phyloP scores from a whole-genome alignment of 2,797 vertebrate species.

The Limnodromus scolopaceus region DNA sequence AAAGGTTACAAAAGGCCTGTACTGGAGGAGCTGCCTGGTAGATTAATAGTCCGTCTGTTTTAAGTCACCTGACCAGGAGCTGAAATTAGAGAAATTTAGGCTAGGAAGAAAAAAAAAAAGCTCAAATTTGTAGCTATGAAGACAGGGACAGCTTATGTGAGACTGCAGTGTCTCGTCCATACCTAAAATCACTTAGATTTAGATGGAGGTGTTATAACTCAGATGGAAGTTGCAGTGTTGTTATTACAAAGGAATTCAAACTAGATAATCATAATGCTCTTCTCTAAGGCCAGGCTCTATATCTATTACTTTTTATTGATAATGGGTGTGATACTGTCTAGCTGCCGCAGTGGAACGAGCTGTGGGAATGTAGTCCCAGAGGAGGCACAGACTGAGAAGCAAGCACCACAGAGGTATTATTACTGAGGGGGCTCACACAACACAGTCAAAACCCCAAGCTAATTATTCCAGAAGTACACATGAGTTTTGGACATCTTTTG shows the following conservation, averaged over 20 bases:
- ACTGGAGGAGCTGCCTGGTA: background rate
- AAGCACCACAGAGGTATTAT: background rate
- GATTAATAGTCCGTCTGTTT: background rate
- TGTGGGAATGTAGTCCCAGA: background rate
- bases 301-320: background rate
- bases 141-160: background rate
- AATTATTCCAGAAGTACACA: background rate
- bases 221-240: background rate
- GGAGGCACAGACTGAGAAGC: background rate
- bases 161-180: background rate
- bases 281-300: background rate
- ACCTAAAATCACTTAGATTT: background rate
- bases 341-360: background rate
- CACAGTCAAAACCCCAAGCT: background rate
- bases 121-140: background rate
- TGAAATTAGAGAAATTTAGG: background rate
- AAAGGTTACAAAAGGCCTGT: background rate
- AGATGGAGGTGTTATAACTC: background rate
- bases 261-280: accelerated
- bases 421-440: background rate
- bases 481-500: background rate
- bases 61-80: background rate
- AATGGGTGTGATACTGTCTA: background rate
- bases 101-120: background rate
- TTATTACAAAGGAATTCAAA: background rate